Conservation (phyloP, 2,113 vertebrate genomes). For the Seriola quinqueradiata region DNA sequence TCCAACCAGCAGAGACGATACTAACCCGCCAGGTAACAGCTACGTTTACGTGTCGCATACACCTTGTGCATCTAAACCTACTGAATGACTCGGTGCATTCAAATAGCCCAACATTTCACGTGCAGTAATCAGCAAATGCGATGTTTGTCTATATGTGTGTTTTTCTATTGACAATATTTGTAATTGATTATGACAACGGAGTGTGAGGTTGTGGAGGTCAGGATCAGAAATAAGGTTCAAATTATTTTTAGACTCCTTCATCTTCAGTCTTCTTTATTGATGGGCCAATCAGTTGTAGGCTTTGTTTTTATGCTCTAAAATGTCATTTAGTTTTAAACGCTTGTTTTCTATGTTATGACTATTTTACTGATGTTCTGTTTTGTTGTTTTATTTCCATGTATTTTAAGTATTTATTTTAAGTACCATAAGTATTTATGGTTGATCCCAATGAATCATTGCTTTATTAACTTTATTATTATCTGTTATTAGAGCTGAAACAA, state of each 20-base stretch:
- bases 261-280: no score
- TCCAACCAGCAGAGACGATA: conserved; percentile 50
- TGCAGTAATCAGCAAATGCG: neutral
- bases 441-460: no score
- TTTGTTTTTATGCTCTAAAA: no score
- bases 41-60: neutral
- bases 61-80: neutral
- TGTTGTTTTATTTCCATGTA: neutral
- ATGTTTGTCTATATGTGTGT: neutral
- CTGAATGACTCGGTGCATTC: neutral
- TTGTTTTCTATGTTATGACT: conserved; percentile 47
- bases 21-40: conserved; percentile 66
- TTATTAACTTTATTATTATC: neutral
- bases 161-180: no score
- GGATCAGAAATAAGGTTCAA: no score
- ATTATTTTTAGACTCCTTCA: no score
- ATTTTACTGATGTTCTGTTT: conserved; percentile 8
- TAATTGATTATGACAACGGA: no score
- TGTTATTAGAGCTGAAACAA: neutral
- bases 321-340: no score
- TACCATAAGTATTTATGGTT: no score
- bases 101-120: neutral
- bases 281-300: no score
- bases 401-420: no score
- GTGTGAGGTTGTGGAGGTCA: no score